Evolutionary conservation across 2,888 invertebrate species (phyloP).

Genomic region (Plebejus melissa): DNA sequence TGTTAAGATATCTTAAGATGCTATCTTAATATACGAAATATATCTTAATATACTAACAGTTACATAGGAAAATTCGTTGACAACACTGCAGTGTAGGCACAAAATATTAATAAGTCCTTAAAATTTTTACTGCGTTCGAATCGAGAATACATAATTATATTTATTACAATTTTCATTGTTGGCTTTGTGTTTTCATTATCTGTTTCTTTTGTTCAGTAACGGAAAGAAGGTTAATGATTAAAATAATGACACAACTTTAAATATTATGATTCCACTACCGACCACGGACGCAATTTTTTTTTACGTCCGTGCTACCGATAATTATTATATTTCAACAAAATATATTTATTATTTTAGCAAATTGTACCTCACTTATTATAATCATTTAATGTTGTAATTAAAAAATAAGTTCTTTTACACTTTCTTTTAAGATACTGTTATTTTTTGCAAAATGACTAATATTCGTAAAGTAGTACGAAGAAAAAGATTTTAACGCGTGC

Average conservation of each 20-base stretch:
- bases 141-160: neutral
- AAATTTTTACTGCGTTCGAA: neutral
- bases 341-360: too few species aligned
- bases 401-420: too few species aligned
- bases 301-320: too few species aligned
- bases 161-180: slow-evolving; percentile 18
- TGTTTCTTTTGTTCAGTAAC: slow-evolving; percentile 26
- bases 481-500: too few species aligned
- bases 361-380: too few species aligned
- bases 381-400: too few species aligned
- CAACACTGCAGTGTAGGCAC: neutral
- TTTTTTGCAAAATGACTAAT: too few species aligned
- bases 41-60: neutral
- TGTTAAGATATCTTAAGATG: too few species aligned
- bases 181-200: neutral
- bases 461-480: too few species aligned
- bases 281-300: neutral
- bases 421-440: too few species aligned
- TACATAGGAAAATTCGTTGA: neutral
- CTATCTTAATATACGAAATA: too few species aligned
- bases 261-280: neutral
- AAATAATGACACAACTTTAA: slow-evolving; percentile 1
- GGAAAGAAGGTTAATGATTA: slow-evolving; percentile 8
- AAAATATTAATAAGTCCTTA: neutral
- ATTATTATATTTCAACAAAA: too few species aligned